Conservation (phyloP, 1,140 invertebrate genomes). For the Trinorchestia longiramus region DNA sequence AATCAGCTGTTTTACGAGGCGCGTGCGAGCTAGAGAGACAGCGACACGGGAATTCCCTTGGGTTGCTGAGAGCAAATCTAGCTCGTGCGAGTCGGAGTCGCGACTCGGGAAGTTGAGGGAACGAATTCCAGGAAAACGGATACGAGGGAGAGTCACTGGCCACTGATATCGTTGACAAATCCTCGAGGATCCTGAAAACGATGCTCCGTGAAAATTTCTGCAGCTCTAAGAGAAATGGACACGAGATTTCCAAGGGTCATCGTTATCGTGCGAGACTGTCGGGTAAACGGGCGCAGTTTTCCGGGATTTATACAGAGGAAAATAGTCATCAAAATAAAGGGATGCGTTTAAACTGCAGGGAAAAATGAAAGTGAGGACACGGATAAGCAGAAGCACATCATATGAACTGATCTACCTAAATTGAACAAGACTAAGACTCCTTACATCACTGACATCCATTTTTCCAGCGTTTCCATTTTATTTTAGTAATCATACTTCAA, state of each 20-base stretch:
- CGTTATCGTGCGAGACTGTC: slow-evolving; percentile 13
- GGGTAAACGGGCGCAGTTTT: slow-evolving; percentile 15
- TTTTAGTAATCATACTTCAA: background rate
- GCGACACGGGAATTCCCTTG: background rate
- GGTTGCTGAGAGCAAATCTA: background rate
- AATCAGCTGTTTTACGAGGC: slow-evolving; percentile 10
- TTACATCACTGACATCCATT: background rate
- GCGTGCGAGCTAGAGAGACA: background rate
- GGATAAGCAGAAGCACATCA: background rate
- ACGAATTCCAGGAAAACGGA: slow-evolving; percentile 44
- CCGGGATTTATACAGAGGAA: slow-evolving; percentile 19
- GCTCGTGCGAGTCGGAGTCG: slow-evolving; percentile 7
- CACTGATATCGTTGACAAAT: slow-evolving; percentile 50
- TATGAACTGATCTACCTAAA: background rate
- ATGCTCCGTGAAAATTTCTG: slow-evolving; percentile 40
- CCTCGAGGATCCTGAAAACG: slow-evolving; percentile 18
- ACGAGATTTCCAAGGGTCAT: slow-evolving; percentile 44
- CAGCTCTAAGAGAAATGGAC: background rate
- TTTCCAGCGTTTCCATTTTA: background rate
- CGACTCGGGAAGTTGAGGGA: slow-evolving; percentile 42
- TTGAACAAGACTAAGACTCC: background rate
- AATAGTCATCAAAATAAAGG: slow-evolving; percentile 14
- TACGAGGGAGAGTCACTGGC: slow-evolving; percentile 44
- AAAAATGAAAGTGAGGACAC: background rate
- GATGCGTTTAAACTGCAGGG: background rate